Evolutionary conservation across 2,113 vertebrate species (phyloP).

Genomic region (Emydura subglobosa): DNA sequence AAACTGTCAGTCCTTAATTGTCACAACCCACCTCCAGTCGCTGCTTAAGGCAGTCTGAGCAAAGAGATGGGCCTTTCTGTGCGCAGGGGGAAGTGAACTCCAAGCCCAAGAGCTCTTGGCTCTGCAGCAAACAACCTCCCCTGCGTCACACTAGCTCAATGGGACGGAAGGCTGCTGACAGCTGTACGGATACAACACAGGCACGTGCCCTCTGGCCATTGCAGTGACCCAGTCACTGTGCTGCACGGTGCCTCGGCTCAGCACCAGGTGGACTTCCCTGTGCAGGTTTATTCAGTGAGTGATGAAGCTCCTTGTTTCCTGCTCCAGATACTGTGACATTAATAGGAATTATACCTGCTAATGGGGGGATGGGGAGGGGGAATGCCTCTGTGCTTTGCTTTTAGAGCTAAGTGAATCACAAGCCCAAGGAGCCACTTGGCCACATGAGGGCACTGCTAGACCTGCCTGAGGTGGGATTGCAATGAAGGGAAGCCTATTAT

Average conservation of each 20-base stretch:
- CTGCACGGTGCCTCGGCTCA: not conserved
- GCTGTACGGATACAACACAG: not conserved
- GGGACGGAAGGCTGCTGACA: not conserved
- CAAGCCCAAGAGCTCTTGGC: not conserved
- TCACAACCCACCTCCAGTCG: not conserved
- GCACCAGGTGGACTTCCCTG: not conserved
- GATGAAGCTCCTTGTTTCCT: not conserved
- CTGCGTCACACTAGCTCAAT: rapidly evolving
- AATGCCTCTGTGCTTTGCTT: not conserved
- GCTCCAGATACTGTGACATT: not conserved
- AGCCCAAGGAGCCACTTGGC: rapidly evolving
- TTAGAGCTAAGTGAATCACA: not conserved
- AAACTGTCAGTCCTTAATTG: not conserved
- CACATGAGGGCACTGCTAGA: slow-evolving; percentile 32
- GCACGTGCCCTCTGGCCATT: not conserved
- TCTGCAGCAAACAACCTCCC: not conserved
- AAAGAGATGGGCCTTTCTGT: not conserved
- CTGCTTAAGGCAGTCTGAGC: not conserved
- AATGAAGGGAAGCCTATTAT: not conserved
- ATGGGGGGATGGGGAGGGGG: not conserved
- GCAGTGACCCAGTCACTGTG: not conserved
- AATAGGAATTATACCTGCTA: not conserved
- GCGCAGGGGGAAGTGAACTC: not conserved
- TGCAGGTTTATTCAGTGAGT: rapidly evolving
- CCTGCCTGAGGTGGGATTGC: rapidly evolving